These are phyloP conservation scores for Nibea albiflora DNA, from an alignment of 2,113 vertebrate species.

Conservation along the genomic window DNA sequence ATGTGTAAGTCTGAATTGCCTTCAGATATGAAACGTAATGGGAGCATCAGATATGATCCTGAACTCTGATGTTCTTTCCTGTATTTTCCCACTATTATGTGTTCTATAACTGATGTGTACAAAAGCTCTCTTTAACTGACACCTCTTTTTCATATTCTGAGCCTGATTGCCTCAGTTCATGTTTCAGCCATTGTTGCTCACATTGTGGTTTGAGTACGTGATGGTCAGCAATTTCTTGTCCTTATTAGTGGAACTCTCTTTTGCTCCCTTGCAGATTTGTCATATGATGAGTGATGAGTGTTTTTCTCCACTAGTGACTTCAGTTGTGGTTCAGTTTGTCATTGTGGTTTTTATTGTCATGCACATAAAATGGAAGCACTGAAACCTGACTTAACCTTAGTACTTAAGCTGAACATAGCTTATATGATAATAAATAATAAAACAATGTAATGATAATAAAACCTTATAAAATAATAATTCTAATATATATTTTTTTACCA, in stretches of 20 bases:
- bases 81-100: not conserved
- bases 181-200: not conserved
- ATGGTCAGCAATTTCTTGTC: not conserved
- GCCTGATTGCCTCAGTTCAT: not conserved
- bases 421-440: too few relatives aligned
- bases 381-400: too few relatives aligned
- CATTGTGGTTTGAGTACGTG: not conserved
- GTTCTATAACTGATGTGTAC: not conserved
- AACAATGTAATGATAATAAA: too few relatives aligned
- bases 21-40: not conserved
- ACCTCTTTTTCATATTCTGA: not conserved
- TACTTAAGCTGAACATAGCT: not conserved
- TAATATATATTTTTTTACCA: too few relatives aligned
- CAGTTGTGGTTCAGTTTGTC: not conserved
- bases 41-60: not conserved
- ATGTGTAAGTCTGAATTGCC: slow-evolving; percentile 89
- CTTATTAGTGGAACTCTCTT: not conserved
- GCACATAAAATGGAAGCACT: not conserved
- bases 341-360: not conserved
- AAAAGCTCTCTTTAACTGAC: not conserved
- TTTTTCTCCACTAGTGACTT: not conserved
- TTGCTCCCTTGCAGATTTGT: not conserved
- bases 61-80: not conserved
- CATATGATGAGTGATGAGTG: not conserved
- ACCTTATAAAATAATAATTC: too few relatives aligned